Evolutionary conservation across 2,113 vertebrate genomes (phyloP).

Genomic region (Nannobrachium achirus): DNA sequence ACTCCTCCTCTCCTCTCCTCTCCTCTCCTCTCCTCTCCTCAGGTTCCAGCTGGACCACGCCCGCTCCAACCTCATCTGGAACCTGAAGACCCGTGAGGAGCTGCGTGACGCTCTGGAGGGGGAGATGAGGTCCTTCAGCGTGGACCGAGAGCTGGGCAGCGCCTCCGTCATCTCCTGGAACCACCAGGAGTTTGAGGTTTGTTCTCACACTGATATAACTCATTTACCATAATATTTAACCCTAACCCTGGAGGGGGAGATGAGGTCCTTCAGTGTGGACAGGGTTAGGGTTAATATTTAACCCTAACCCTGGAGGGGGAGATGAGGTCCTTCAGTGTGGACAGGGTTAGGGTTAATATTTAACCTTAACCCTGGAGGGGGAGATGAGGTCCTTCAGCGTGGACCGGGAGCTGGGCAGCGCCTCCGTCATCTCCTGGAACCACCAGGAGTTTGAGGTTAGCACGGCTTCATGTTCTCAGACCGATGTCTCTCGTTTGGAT

Average conservation of each 20-base stretch:
- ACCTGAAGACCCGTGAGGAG: slow-evolving; percentile 97
- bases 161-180: slow-evolving; percentile 96
- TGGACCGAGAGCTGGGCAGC: slow-evolving; percentile 94
- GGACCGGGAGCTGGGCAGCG: slow-evolving; percentile 93
- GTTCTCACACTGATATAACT: too few relatives aligned
- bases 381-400: slow-evolving; percentile 96
- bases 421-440: slow-evolving; percentile 96
- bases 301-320: too few relatives aligned
- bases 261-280: too few relatives aligned
- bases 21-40: not conserved
- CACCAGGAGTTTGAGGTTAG: slow-evolving; percentile 99
- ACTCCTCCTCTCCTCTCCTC: too few relatives aligned
- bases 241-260: too few relatives aligned
- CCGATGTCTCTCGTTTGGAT: too few relatives aligned
- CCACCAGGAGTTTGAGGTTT: slow-evolving; percentile 98
- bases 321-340: too few relatives aligned
- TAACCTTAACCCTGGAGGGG: slow-evolving; percentile 92
- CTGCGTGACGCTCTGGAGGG: slow-evolving; percentile 93
- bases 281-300: too few relatives aligned
- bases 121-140: slow-evolving; percentile 94
- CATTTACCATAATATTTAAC: too few relatives aligned
- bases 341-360: too few relatives aligned
- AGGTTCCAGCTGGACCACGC: slow-evolving; percentile 97
- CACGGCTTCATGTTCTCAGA: too few relatives aligned
- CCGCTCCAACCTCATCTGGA: slow-evolving; percentile 97